Conservation (phyloP, 2,113 vertebrate genomes). For the Oreotrochilus melanogaster region DNA sequence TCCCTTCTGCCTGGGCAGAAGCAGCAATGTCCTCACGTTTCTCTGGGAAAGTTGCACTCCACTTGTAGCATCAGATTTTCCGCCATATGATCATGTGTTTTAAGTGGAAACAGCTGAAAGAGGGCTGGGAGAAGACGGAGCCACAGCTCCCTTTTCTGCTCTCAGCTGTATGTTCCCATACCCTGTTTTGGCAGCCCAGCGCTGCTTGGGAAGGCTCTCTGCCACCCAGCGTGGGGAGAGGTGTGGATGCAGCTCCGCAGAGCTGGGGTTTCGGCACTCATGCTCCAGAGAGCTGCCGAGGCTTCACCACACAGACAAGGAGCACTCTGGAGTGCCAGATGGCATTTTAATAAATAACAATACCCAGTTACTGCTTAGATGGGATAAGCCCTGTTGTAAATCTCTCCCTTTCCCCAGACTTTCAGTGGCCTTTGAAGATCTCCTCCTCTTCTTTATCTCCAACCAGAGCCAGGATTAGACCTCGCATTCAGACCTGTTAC, state of each 20-base stretch:
- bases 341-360: conserved; percentile 70
- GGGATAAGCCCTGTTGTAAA: conserved; percentile 69
- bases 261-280: not conserved
- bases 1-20: not conserved
- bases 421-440: conserved; percentile 70
- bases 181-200: not conserved
- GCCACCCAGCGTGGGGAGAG: fast-evolving
- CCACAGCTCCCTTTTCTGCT: conserved; percentile 36
- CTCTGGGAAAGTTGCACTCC: not conserved
- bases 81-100: conserved; percentile 25
- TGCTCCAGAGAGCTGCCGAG: fast-evolving
- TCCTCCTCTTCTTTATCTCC: conserved; percentile 62
- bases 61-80: conserved; percentile 47
- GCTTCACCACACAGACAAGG: not conserved
- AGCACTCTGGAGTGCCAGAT: conserved; percentile 36
- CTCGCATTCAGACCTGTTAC: conserved; percentile 36
- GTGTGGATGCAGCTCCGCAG: not conserved
- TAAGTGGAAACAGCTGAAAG: conserved; percentile 75
- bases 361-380: conserved; percentile 58
- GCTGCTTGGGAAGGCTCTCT: fast-evolving
- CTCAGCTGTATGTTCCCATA: not conserved
- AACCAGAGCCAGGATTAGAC: conserved; percentile 46
- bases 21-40: not conserved
- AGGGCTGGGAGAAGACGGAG: conserved; percentile 30
- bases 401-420: conserved; percentile 60